Conservation (phyloP, 2,113 vertebrate genomes). For the Steatornis caripensis region DNA sequence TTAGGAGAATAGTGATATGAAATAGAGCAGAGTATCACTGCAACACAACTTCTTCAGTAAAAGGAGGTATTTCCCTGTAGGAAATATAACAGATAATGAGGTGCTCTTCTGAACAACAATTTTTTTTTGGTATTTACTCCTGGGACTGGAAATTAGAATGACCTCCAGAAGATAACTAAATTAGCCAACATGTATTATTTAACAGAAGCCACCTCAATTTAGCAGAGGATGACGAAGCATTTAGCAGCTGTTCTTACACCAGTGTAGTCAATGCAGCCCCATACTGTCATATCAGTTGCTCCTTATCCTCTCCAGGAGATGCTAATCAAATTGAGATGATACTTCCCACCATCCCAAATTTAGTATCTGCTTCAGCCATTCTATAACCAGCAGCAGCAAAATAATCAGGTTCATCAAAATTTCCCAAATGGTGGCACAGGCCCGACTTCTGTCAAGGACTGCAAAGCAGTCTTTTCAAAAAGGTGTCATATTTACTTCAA, state of each 20-base stretch:
- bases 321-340: background rate
- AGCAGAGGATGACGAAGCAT: background rate
- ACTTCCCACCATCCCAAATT: background rate
- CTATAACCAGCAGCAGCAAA: background rate
- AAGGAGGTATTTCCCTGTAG: background rate
- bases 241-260: background rate
- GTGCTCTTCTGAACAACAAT: background rate
- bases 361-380: background rate
- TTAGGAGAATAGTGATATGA: background rate
- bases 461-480: background rate
- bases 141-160: background rate
- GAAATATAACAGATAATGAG: background rate
- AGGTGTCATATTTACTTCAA: background rate
- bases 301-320: background rate
- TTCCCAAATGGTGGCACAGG: background rate
- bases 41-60: background rate
- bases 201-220: background rate
- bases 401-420: background rate
- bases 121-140: background rate
- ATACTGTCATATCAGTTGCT: background rate
- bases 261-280: background rate
- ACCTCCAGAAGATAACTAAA: background rate
- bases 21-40: background rate
- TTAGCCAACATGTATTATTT: background rate
- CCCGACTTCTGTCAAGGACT: background rate